Base-by-base conservation (phyloP, 2,888 invertebrate species). In the Brachypterus glaber region DNA sequence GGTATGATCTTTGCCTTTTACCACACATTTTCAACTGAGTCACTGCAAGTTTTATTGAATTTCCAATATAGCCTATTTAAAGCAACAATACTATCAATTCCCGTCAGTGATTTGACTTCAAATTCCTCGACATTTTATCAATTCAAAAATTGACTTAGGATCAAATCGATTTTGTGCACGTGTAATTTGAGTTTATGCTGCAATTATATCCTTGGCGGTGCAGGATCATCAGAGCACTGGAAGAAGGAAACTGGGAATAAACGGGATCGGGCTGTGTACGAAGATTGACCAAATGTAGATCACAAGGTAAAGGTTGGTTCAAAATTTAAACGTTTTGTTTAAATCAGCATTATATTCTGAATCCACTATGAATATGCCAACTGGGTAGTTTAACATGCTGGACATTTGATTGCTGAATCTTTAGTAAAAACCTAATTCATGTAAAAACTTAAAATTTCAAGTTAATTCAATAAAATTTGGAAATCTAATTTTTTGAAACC, bases 171-270 rank as follows among this genome's bases (percentile, higher is more conserved):
- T 61, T 49, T 37, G 59, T 58, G 48, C 67, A 67, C 15, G 53
- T 56, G 49, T 54, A 61, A 42, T 61, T 61, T 21, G 43, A 40
- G 40, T 49, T 58, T 5, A 77, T 68, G 8, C 71, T 62, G 62
- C 89, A 89, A 52, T 79, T 79, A 57, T 76, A 78, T 0, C 85
- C 88, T 49, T 86, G 82, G 25, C 85, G 69, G 47, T 90, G 89
- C 2, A 90, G 63, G 14, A 90, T 76, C 72, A 90, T 68, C 41
- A 86, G 71, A 17, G 85, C 80, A 33, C 77, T 78, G 17, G 73
- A 70, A 17, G 83, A 80, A 0, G 90, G 89, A 57, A 84, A 84
- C 53, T 87, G 79, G 35, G 84, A 78, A 40, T 86, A 73, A 35
- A 77, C 74, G 14, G 76, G 71, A 56, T 88, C 87, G 7, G 89